Evolutionary conservation across 2,888 invertebrate genomes (phyloP).

Genomic region (Halocaridina rubra): DNA sequence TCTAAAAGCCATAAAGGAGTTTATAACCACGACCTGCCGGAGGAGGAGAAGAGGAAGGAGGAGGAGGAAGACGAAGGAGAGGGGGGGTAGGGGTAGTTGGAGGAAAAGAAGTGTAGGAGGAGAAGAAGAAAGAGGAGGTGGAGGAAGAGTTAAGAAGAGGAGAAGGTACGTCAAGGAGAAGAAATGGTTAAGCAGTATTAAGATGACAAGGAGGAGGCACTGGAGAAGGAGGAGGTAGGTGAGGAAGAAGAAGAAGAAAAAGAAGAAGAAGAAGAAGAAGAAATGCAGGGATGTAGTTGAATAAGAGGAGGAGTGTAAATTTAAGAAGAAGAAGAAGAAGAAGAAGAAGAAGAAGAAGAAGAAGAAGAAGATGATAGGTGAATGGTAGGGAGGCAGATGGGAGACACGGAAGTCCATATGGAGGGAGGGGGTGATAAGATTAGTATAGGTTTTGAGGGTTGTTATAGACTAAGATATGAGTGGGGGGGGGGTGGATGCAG

Average conservation of each 20-base stretch:
- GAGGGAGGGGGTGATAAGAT: too few relatives aligned
- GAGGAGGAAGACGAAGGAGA: not conserved
- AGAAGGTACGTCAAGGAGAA: not conserved
- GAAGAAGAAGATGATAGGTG: too few relatives aligned
- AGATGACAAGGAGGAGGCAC: not conserved
- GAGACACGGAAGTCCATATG: too few relatives aligned
- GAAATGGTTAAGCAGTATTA: not conserved
- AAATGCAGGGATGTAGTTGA: too few relatives aligned
- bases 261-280: not conserved
- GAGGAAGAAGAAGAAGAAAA: not conserved
- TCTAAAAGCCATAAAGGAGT: slow-evolving; percentile 59
- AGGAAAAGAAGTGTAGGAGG: not conserved
- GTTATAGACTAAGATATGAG: too few relatives aligned
- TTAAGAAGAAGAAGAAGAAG: not conserved
- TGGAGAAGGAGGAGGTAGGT: not conserved
- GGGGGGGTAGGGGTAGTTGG: not conserved
- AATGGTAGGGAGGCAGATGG: too few relatives aligned
- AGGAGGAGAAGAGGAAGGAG: not conserved
- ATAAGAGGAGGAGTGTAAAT: not conserved
- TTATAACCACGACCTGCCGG: slow-evolving; percentile 54
- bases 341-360: too few relatives aligned
- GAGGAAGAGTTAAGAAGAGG: not conserved
- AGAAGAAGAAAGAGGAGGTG: not conserved
- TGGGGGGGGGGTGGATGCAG: too few relatives aligned
- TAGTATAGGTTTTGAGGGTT: too few relatives aligned